Evolutionary conservation across 1,140 invertebrate genomes (phyloP), one percentile per base, ranked within the genome.

Genomic region (Eumeta japonica): DNA sequence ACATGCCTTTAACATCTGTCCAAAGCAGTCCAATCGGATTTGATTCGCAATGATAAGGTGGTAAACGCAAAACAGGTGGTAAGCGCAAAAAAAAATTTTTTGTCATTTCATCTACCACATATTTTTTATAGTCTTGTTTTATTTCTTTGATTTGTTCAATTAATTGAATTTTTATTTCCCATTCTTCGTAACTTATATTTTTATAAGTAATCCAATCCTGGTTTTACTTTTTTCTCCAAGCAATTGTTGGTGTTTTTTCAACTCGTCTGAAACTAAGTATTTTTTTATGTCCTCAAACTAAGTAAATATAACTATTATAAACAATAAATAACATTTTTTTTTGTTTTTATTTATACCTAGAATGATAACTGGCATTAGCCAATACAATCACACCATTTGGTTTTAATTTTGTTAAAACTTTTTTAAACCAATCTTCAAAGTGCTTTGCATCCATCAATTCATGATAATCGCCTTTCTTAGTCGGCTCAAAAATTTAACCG

Each of bases 11-110:
- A n/a, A n/a, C 39, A 4, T 55, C 32, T 9, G 48, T 46, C 62
- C 61, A 64, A 12, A 64, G 40, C 3, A 56, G 19, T 43, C 71
- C 62, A 7, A 70, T 68, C 1, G 66, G 58, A 43, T 70, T 72
- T 0, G 61, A 37, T 29, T 70, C 52, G 30, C 43, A 50, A 41
- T 73, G 62, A 43, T 68, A 65, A 5, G 57, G 64, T 16, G 66
- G 62, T 28, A 56, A 39, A 30, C 53, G 20, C 14, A 58, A 34
- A 29, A 48, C 39, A 12, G 20, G n/a, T n/a, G n/a, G n/a, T n/a
- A n/a, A n/a, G n/a, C n/a, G 45, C 40, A 49, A 35, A 15, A 43
- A 45, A 11, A 42, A 19, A 16, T 4, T 19, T 16, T 37, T 36
- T 13, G 45, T 29, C 15, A 52, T 30, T 16, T 45, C 33, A 10